phyloP scores from a whole-genome alignment of 2,113 vertebrate species.

The Tyto alba region DNA sequence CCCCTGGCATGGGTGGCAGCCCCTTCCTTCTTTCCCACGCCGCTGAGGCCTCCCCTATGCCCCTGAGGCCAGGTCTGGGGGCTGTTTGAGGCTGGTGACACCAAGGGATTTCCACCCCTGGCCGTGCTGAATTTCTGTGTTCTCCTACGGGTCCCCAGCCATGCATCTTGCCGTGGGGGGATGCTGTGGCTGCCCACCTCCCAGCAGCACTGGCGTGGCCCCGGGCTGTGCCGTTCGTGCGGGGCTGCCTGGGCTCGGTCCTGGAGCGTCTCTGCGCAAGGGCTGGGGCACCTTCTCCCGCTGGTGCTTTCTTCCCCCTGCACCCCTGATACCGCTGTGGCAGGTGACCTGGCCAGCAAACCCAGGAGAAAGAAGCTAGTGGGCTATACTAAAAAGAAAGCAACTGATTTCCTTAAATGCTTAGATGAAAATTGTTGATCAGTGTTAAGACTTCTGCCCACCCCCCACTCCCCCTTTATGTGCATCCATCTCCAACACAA shows the following conservation, averaged over 20 bases:
- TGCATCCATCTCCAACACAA: neutral
- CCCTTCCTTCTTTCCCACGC: neutral
- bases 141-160: rapidly evolving
- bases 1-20: neutral
- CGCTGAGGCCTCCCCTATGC: neutral
- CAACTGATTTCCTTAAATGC: neutral
- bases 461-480: neutral
- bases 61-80: neutral
- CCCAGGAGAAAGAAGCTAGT: neutral
- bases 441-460: neutral
- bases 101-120: neutral
- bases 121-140: neutral
- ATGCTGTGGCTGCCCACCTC: rapidly evolving
- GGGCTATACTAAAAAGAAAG: neutral
- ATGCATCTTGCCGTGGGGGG: rapidly evolving
- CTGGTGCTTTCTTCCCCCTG: neutral
- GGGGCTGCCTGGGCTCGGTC: neutral
- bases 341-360: neutral
- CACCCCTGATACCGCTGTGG: neutral
- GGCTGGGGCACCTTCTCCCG: rapidly evolving
- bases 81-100: neutral
- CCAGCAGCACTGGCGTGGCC: rapidly evolving
- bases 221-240: rapidly evolving
- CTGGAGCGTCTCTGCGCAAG: neutral
- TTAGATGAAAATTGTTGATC: neutral